Evolutionary conservation across 2,113 vertebrate genomes (phyloP).

Genomic region (Proterorhinus semilunaris): DNA sequence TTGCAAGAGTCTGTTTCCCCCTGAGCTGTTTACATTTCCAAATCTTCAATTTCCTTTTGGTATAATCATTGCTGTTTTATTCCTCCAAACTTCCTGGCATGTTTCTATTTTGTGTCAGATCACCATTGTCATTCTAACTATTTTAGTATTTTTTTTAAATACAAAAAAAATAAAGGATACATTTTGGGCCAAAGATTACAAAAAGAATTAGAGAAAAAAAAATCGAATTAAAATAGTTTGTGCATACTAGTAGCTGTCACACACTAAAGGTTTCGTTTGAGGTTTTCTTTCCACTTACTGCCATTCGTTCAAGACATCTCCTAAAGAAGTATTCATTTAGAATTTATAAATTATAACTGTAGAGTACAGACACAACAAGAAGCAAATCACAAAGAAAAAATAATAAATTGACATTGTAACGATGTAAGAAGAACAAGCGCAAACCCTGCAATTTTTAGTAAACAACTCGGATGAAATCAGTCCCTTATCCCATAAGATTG

Average conservation of each 20-base stretch:
- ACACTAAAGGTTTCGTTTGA: no score
- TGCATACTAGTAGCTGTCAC: no score
- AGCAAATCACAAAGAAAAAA: not conserved
- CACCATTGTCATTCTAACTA: not conserved
- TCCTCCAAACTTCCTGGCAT: not conserved
- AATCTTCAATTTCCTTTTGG: not conserved
- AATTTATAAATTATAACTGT: no score
- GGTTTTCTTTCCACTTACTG: no score
- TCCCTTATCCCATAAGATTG: not conserved
- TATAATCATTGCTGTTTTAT: not conserved
- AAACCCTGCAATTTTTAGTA: not conserved
- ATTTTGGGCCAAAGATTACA: no score
- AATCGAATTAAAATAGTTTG: no score
- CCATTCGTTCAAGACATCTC: no score
- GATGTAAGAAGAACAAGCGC: not conserved
- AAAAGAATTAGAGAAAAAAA: no score
- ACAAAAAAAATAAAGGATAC: no score
- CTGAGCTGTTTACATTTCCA: not conserved
- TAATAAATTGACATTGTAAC: not conserved
- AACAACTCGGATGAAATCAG: not conserved
- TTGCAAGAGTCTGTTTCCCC: not conserved
- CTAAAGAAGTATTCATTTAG: no score
- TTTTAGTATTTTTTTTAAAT: no score
- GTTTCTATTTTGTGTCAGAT: not conserved
- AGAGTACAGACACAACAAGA: no score